These are phyloP conservation scores for Drosophila prosaltans DNA, from an alignment of 1,140 invertebrate genomes.

Conservation along the genomic window DNA sequence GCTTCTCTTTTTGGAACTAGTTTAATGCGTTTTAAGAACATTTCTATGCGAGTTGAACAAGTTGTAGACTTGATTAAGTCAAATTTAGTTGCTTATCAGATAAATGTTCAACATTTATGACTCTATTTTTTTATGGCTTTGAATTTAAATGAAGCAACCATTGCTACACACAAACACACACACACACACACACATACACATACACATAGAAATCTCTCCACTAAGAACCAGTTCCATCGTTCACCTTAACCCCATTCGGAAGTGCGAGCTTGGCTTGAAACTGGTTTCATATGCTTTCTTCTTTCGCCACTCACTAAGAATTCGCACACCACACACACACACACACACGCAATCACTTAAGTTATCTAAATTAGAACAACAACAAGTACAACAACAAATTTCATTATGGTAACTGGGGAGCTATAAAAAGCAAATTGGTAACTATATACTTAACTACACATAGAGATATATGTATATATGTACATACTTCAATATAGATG, in stretches of 20 bases:
- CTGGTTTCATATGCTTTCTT: slow-evolving; percentile 12
- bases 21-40: not conserved
- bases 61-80: slow-evolving; percentile 5
- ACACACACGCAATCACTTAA: not conserved
- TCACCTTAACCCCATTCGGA: slow-evolving; percentile 11
- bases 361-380: slow-evolving; percentile 4
- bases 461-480: no score
- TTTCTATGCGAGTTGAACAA: not conserved
- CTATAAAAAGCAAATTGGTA: slow-evolving; percentile 5
- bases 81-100: slow-evolving; percentile 11
- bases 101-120: slow-evolving; percentile 7
- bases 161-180: not conserved
- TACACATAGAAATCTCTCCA: not conserved
- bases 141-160: slow-evolving; percentile 6
- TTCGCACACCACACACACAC: not conserved
- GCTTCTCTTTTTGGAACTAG: not conserved
- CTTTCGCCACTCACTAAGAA: slow-evolving; percentile 9
- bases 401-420: slow-evolving; percentile 4
- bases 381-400: not conserved
- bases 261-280: not conserved
- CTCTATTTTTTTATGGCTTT: slow-evolving; percentile 10
- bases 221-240: slow-evolving; percentile 7
- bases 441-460: no score
- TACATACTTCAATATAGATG: not conserved
- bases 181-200: no score